Evolutionary conservation across 2,888 invertebrate genomes (phyloP).

Genomic region (Trisateles emortualis): DNA sequence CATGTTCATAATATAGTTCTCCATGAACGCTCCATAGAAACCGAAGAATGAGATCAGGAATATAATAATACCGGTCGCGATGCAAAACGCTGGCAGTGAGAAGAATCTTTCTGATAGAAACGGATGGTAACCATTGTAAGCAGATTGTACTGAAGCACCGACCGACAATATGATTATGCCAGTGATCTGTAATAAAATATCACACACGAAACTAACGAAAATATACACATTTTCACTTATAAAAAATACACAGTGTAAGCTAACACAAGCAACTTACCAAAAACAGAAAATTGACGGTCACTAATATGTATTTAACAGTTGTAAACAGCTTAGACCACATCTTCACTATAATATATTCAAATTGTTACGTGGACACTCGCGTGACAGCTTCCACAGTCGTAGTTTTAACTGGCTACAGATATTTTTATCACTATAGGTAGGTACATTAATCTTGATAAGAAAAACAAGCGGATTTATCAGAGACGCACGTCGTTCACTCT

Average conservation of each 20-base stretch:
- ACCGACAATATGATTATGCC: slow-evolving; percentile 92
- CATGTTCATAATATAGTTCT: slow-evolving; percentile 93
- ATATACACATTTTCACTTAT: slow-evolving; percentile 3
- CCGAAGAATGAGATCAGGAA: slow-evolving; percentile 94
- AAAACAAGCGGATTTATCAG: slow-evolving; percentile 76
- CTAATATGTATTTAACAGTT: slow-evolving; percentile 78
- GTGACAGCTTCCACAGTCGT: slow-evolving; percentile 60
- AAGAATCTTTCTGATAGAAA: slow-evolving; percentile 90
- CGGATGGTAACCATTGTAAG: slow-evolving; percentile 89
- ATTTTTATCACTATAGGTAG: slow-evolving; percentile 75
- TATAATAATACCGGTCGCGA: slow-evolving; percentile 90
- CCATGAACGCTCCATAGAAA: slow-evolving; percentile 95
- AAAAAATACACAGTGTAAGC: slow-evolving; percentile 4
- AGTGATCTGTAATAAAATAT: slow-evolving; percentile 89
- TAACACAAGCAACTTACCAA: slow-evolving; percentile 69
- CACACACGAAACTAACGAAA: slow-evolving; percentile 26
- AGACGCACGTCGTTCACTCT: slow-evolving; percentile 37
- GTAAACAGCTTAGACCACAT: slow-evolving; percentile 81
- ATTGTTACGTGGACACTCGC: slow-evolving; percentile 43
- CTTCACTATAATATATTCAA: slow-evolving; percentile 53
- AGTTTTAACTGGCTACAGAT: slow-evolving; percentile 67
- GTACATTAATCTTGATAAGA: slow-evolving; percentile 81
- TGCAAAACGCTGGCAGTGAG: slow-evolving; percentile 91
- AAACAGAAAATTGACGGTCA: slow-evolving; percentile 76
- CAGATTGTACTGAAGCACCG: slow-evolving; percentile 90